Base-by-base conservation (phyloP, 2,888 invertebrate genomes). In the Rhagonycha fulva region DNA sequence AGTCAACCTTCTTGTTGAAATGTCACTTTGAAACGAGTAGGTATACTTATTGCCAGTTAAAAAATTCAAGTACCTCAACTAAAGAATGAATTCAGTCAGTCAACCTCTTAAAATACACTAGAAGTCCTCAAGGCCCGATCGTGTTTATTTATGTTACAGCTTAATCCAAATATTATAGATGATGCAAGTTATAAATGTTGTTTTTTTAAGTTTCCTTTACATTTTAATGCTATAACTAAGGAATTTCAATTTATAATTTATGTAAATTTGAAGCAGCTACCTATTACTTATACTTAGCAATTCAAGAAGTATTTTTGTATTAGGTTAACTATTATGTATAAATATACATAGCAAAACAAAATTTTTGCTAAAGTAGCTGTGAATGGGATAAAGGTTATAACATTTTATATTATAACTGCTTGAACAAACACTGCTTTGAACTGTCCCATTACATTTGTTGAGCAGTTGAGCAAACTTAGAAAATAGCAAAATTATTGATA, bases 21-120 rank as follows among this genome's bases (percentile, higher is more conserved):
- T 75, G 75, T 77, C 77, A 75, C 75, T 77, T 73, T 62, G 71
- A 66, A 71, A 30, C 63, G 74, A 76, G 76, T 72, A 72, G 70
- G 76, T 68, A 72, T 74, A 74, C 76, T 76, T 76, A 77, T 75
- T 77, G 77, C 77, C 77, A 70, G 75, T 75, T 77, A 77, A 75
- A 75, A 77, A 75, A 77, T 70, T 77, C 75, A 71, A 77, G 77
- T 72, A 75, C 75, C 72, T 71, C 62, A 68, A 68, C 62, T 71
- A 77, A 71, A 69, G 75, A 74, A 76, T 71, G 62, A 73, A 74
- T 71, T 28, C 32, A 71, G 75, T 66, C 77, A 72, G 67, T 66
- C 63, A 26, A 66, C 68, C 61, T 26, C 74, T 76, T 61, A 30
- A 73, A 76, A 70, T 19, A 69, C 69, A 69, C 70, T 69, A 75